Percentiles rank a stretch among this genome's conserved stretches.
phyloP scores from a whole-genome alignment of 2,113 vertebrate genomes.

The Morphnarchus princeps region DNA sequence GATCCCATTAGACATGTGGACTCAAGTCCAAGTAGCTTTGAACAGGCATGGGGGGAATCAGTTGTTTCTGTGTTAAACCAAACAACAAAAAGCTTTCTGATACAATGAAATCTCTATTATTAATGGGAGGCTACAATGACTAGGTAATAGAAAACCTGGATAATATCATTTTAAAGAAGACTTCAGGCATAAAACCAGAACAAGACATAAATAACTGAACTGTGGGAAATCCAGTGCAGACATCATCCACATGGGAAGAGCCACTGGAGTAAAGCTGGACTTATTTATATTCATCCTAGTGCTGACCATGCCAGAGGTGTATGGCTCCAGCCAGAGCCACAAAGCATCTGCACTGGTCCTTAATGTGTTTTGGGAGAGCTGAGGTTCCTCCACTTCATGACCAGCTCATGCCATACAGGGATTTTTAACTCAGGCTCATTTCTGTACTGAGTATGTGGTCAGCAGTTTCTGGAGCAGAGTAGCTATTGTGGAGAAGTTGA shows the following conservation, averaged over 20 bases:
- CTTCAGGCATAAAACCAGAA: not conserved
- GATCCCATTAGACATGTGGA: not conserved
- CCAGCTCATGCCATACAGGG: fast-evolving
- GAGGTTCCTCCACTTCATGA: not conserved
- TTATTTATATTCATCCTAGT: not conserved
- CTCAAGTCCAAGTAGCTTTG: not conserved
- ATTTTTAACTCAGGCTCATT: not conserved
- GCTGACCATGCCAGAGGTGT: not conserved
- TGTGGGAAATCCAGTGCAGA: not conserved
- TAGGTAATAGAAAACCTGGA: not conserved
- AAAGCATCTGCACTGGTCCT: not conserved
- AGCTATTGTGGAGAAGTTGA: not conserved
- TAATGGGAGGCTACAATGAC: not conserved
- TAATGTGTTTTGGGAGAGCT: not conserved
- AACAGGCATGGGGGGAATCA: not conserved
- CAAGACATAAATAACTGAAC: not conserved
- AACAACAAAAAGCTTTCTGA: not conserved
- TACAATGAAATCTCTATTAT: not conserved
- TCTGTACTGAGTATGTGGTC: not conserved
- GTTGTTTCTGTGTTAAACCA: not conserved
- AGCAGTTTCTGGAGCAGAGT: not conserved
- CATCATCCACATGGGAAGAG: not conserved
- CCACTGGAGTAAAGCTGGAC: not conserved
- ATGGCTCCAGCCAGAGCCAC: not conserved
- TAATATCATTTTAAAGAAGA: not conserved